phyloP scores from a whole-genome alignment of 2,888 invertebrate genomes.

The Palloptera scutellata region DNA sequence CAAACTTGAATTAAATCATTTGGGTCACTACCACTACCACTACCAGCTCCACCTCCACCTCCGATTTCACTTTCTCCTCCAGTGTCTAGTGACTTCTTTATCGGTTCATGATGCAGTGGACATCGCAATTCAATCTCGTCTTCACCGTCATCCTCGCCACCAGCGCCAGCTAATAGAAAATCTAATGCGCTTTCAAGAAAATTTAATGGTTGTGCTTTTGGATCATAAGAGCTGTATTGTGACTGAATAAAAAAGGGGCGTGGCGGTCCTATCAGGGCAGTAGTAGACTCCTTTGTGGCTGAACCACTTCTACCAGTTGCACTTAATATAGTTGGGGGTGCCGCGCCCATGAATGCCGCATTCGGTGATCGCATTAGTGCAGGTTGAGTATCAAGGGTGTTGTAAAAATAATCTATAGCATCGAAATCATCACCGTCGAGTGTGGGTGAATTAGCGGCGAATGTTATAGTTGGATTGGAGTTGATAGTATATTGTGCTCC shows the following conservation, averaged over 20 bases:
- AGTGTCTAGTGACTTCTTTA: constrained; percentile 9
- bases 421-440: constrained; percentile 26
- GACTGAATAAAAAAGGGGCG: constrained; percentile 9
- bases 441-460: constrained; percentile 2
- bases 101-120: constrained; percentile 37
- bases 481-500: constrained; percentile 29
- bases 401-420: constrained; percentile 31
- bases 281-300: background rate
- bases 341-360: background rate
- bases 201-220: constrained; percentile 17
- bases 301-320: background rate
- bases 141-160: constrained; percentile 14
- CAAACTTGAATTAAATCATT: constrained; percentile 40
- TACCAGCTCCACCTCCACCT: background rate
- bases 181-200: constrained; percentile 31
- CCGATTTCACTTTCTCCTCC: background rate
- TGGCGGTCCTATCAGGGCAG: background rate
- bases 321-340: background rate
- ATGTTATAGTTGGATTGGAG: constrained; percentile 11
- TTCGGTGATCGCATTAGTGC: constrained; percentile 2
- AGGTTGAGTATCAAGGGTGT: constrained; percentile 19
- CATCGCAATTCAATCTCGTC: constrained; percentile 35
- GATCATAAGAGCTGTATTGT: constrained; percentile 13
- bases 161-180: constrained; percentile 9
- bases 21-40: constrained; percentile 6